Evolutionary conservation across 1,140 invertebrate species (phyloP).

Genomic region (Kradibia gibbosae): DNA sequence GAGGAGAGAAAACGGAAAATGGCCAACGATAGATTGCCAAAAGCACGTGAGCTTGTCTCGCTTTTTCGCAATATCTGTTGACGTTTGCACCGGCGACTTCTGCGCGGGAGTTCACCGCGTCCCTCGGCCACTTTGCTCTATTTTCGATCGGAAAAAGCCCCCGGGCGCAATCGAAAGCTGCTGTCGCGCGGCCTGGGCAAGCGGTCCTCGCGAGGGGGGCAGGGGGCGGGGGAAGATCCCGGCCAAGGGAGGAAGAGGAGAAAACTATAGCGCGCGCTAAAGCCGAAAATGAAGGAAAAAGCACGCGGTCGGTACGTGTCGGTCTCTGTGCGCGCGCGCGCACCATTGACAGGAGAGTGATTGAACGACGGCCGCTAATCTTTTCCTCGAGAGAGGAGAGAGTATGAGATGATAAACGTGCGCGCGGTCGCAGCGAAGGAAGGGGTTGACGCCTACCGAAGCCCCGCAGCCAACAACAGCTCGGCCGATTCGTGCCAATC

Average conservation of each 20-base stretch:
- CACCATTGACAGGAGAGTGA: conserved; percentile 43
- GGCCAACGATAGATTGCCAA: neutral
- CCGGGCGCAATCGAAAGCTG: neutral
- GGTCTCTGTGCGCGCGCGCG: neutral
- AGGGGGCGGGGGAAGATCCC: conserved; percentile 7
- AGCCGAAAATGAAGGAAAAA: neutral
- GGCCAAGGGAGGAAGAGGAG: conserved; percentile 49
- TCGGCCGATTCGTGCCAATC: neutral
- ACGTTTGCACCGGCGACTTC: neutral
- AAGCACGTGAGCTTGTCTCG: neutral
- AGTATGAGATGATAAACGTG: conserved; percentile 42
- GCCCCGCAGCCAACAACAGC: neutral
- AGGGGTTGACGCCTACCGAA: neutral
- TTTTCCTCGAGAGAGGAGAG: conserved; percentile 39
- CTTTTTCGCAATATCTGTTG: neutral
- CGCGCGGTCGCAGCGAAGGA: neutral
- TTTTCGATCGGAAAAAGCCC: neutral
- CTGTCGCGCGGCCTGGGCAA: neutral
- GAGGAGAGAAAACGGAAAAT: neutral
- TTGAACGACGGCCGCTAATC: conserved; percentile 49
- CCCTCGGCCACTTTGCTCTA: neutral
- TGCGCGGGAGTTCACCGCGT: neutral
- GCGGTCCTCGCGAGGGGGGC: neutral
- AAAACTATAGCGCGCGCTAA: conserved; percentile 9
- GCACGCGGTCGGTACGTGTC: too few relatives aligned